Evolutionary conservation across 2,888 invertebrate species (phyloP).

Genomic region (Andrena camellia): DNA sequence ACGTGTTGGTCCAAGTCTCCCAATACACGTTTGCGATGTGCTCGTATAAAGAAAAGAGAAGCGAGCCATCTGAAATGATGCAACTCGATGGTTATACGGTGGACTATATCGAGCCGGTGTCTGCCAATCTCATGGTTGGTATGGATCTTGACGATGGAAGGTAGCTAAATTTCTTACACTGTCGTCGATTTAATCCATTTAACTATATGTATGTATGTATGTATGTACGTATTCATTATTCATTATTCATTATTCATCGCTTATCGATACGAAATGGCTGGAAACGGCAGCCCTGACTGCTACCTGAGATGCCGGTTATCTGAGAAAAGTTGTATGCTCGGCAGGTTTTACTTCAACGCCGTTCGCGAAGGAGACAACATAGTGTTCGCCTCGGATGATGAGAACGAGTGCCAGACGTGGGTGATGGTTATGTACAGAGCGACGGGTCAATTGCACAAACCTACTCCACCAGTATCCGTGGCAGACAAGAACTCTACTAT

Average conservation of each 20-base stretch:
- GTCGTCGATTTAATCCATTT: background rate
- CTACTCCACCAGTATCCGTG: slow-evolving; percentile 95
- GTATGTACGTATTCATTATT: too few relatives aligned
- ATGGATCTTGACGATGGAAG: slow-evolving; percentile 88
- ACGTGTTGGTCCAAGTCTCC: slow-evolving; percentile 99
- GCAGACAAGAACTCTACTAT: slow-evolving; percentile 94
- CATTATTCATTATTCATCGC: too few relatives aligned
- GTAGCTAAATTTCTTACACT: slow-evolving; percentile 74
- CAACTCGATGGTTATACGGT: slow-evolving; percentile 99
- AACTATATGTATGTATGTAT: background rate
- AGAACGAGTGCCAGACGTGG: slow-evolving; percentile 99
- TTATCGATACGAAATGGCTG: background rate
- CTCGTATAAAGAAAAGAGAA: slow-evolving; percentile 99
- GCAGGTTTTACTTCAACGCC: slow-evolving; percentile 98
- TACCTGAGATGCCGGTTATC: background rate
- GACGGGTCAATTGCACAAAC: slow-evolving; percentile 99
- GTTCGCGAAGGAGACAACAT: slow-evolving; percentile 99
- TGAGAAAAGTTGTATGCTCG: slow-evolving; percentile 12
- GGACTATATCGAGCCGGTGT: slow-evolving; percentile 98
- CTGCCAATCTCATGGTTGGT: slow-evolving; percentile 96
- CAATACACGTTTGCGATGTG: slow-evolving; percentile 99
- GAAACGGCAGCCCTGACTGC: background rate
- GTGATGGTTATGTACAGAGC: slow-evolving; percentile 99
- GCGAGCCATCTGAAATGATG: slow-evolving; percentile 99
- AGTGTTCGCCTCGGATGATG: slow-evolving; percentile 97